Conservation (phyloP, 2,113 vertebrate species). For the Neodontobutis hainanensis region DNA sequence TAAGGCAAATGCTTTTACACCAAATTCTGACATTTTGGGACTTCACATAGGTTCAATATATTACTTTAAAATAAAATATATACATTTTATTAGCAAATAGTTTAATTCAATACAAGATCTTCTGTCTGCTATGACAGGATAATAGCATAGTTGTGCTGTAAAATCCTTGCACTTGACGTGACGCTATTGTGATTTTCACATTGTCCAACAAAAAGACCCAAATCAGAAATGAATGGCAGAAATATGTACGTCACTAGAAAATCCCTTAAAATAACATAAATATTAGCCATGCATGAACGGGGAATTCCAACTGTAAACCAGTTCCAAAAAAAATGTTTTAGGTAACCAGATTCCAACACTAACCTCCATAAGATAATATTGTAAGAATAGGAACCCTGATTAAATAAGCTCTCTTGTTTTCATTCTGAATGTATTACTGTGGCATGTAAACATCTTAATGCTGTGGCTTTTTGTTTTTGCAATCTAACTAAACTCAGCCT, state of each 20-base stretch:
- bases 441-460: conserved; percentile 2
- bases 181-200: too few relatives aligned
- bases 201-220: too few relatives aligned
- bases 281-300: not conserved
- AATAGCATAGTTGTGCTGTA: too few relatives aligned
- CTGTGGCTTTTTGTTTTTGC: not conserved
- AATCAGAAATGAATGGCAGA: too few relatives aligned
- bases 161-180: too few relatives aligned
- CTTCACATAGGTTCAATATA: not conserved
- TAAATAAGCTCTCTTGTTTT: conserved; percentile 7
- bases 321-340: conserved; percentile 9
- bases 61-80: not conserved
- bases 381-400: conserved; percentile 2
- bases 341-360: conserved; percentile 10
- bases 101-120: too few relatives aligned
- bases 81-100: not conserved
- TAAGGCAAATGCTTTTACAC: conserved; percentile 27
- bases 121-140: not conserved
- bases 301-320: conserved; percentile 17
- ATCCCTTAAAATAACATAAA: too few relatives aligned
- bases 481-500: not conserved
- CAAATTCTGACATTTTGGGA: not conserved
- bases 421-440: not conserved
- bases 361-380: not conserved
- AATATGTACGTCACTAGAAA: too few relatives aligned